phyloP scores from a whole-genome alignment of 2,797 vertebrate genomes.

The Podargus strigoides region DNA sequence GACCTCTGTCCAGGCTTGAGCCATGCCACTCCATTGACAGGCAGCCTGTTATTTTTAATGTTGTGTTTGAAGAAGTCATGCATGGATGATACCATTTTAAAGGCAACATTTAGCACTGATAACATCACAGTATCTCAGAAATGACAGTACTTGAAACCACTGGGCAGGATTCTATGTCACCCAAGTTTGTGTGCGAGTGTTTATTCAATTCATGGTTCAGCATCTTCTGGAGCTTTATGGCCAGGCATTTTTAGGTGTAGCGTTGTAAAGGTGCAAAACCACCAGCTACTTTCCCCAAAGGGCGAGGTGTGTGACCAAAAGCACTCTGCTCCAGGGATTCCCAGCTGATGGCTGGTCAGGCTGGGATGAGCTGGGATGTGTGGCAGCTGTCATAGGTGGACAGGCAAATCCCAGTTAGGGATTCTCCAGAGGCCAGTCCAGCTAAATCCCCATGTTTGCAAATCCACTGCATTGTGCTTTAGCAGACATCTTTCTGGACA shows the following conservation, averaged over 20 bases:
- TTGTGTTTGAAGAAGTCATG: neutral
- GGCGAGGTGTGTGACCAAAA: neutral
- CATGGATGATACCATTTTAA: neutral
- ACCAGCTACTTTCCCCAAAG: neutral
- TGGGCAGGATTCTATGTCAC: neutral
- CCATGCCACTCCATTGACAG: rapidly evolving
- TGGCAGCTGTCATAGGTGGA: rapidly evolving
- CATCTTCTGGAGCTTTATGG: neutral
- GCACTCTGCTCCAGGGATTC: neutral
- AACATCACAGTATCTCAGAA: neutral
- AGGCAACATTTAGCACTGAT: neutral
- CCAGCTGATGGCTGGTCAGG: no score
- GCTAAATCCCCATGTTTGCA: neutral
- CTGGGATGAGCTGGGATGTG: rapidly evolving
- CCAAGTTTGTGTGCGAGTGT: neutral
- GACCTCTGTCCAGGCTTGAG: neutral
- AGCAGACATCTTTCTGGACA: neutral
- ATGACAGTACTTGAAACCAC: neutral
- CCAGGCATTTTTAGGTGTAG: neutral
- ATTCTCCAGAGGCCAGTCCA: neutral
- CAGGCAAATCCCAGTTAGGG: neutral
- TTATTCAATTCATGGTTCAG: neutral
- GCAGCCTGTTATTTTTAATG: neutral
- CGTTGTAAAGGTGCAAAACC: rapidly evolving
- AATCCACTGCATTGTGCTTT: neutral